Conservation (phyloP, 2,113 vertebrate species). For the Geococcyx californianus region DNA sequence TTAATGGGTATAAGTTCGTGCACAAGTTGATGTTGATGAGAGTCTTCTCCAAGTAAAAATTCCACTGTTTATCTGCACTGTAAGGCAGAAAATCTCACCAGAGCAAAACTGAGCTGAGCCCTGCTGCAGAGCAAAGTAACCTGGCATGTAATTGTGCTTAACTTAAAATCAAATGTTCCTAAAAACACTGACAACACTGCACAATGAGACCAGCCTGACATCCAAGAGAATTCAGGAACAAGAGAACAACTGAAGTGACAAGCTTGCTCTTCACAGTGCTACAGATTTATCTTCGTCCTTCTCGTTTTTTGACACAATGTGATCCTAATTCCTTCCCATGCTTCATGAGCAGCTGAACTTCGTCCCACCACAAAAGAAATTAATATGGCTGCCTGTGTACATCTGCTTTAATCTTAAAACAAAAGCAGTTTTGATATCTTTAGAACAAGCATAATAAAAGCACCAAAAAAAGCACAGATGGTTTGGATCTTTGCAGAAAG, state of each 20-base stretch:
- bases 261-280: neutral
- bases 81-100: neutral
- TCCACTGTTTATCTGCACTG: neutral
- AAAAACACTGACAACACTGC: neutral
- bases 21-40: neutral
- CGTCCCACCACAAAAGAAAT: slow-evolving; percentile 60
- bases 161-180: neutral
- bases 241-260: slow-evolving; percentile 38
- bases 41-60: neutral
- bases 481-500: slow-evolving; percentile 55
- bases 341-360: slow-evolving; percentile 55
- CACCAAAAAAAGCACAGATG: slow-evolving; percentile 67
- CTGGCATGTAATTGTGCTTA: fast-evolving
- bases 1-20: neutral
- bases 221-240: neutral
- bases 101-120: neutral
- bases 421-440: slow-evolving; percentile 65
- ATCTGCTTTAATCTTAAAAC: slow-evolving; percentile 74
- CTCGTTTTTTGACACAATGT: neutral
- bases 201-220: neutral
- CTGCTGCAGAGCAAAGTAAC: neutral
- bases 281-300: neutral
- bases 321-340: slow-evolving; percentile 42
- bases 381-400: slow-evolving; percentile 59
- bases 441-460: slow-evolving; percentile 32